These are phyloP conservation scores for Macrophya annulata DNA, from an alignment of 2,888 invertebrate genomes.

Conservation along the genomic window DNA sequence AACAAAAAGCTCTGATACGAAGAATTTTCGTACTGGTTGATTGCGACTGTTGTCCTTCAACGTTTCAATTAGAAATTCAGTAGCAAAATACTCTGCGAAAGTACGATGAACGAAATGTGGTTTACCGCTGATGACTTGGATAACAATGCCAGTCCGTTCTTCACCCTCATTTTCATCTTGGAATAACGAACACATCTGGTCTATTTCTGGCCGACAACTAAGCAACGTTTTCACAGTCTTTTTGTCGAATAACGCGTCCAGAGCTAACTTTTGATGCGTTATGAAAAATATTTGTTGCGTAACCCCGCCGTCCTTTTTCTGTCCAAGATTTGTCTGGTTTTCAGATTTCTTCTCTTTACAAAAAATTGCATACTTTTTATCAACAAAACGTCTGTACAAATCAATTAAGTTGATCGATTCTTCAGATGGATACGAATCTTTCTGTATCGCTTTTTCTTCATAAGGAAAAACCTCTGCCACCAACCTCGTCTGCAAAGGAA, in stretches of 20 bases:
- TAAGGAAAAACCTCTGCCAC: not conserved
- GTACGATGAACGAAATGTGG: not conserved
- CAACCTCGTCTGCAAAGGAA: not conserved
- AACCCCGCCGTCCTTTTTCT: too few relatives aligned
- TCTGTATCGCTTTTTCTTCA: not conserved
- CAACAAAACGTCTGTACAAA: not conserved
- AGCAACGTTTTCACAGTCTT: not conserved
- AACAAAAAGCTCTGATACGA: not conserved
- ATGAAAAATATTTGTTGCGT: not conserved
- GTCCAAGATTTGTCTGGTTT: not conserved
- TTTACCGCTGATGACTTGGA: not conserved
- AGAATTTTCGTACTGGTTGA: not conserved
- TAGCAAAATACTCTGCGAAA: slow-evolving; percentile 12
- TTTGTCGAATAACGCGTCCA: not conserved
- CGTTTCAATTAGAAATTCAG: not conserved
- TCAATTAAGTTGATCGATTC: not conserved
- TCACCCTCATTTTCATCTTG: not conserved
- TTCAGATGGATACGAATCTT: not conserved
- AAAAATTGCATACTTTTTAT: not conserved
- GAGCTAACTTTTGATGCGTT: not conserved
- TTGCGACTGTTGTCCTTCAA: not conserved
- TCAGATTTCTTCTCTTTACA: not conserved
- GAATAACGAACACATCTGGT: not conserved
- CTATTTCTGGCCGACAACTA: not conserved
- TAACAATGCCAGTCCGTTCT: not conserved